Evolutionary conservation across 2,888 invertebrate genomes (phyloP), one percentile per base, ranked within the genome.

Genomic region (Rhimphoctona megacephalus): DNA sequence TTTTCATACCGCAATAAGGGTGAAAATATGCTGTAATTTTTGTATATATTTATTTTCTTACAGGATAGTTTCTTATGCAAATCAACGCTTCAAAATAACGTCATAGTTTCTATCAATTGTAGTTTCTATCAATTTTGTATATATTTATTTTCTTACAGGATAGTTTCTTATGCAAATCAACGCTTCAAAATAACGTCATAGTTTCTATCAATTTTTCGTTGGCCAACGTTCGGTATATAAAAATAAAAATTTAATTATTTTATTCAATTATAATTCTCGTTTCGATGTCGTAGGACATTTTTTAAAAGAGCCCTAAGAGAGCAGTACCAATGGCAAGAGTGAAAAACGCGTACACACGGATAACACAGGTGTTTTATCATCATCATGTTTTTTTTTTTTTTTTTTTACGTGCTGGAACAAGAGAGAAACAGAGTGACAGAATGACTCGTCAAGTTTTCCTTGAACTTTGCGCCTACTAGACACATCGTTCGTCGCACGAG

Each of bases 361-460:
- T 25, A 49, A 25, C 39, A 8, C 67, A 80, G 72, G 64, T 77
- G 69, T 78, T 46, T 33, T 57, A 25, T 57, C 57, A 61, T 61
- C 61, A 4, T 30, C 25, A 14, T 61, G 22, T 64, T 73, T 66
- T 67, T 39, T 39, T 7, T 39, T 52, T 19, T 61, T 69, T 54
- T 43, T 43, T 82, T 17, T 8, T 39, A 39, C 52, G 25, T 30
- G 67, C 61, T 14, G 22, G n/a, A 78, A 33, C 19, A 30, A 70
- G 72, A 77, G 78, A 78, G 49, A 80, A 19, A 22, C 25, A 70
- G 72, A 77, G 78, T 67, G 46, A 80, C 22, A 17, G 25, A 39
- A 52, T 46, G 85, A 87, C 85, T 90, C 91, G 90, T 91, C 91
- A 90, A 89, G 92, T 91, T 92, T 91, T 91, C 93, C 93, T 93